Evolutionary conservation across 2,797 vertebrate genomes (phyloP), one percentile per base, ranked within the genome.

Genomic region (Mus minutoides): DNA sequence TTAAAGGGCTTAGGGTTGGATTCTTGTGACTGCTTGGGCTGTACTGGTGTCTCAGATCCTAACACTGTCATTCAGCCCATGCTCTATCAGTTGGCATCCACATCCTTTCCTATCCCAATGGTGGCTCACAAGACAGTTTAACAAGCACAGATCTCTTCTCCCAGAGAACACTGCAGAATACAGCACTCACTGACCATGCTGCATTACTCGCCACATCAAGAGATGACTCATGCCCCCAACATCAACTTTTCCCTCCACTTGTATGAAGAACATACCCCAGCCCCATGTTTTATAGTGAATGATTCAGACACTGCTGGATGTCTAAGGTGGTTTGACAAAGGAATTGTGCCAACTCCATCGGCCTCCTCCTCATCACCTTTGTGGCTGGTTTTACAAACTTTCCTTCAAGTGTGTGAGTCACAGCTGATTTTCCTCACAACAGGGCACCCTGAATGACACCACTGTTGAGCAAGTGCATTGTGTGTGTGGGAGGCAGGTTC

Each of bases 241-340:
- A 75, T 67, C 46, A 94, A 52, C 37, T 49, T 89, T 96, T 93
- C 73, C n/a, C 82, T 89, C 31, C 37, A 92, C n/a, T 31, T 54
- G 56, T 67, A 79, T 76, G 58, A 89, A 75, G 91, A 84, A 17
- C 26, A 43, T 62, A 86, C 49, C 71, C 85, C n/a, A 31, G 43
- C 58, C 76, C 52, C 21, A 87, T 71, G 49, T 13, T 73, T 69
- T 40, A 19, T 12, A 83, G 60, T 34, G 69, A 91, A 49, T 43
- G 80, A 93, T 82, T 93, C 69, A 80, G 71, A 92, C 29, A 58
- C n/a, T 58, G 69, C 22, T 73, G 43, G 49, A 46, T 67, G 69
- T 90, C 84, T 84, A 60, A 90, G 77, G 80, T 40, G 85, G 85
- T 90, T 91, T 40, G 80, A 82, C 77, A 80, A 92, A 95, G 82